Percentiles rank a stretch among this genome's conserved stretches.
Evolutionary conservation across 2,113 vertebrate genomes (phyloP).

Genomic region (Poeciliopsis turrubarensis): DNA sequence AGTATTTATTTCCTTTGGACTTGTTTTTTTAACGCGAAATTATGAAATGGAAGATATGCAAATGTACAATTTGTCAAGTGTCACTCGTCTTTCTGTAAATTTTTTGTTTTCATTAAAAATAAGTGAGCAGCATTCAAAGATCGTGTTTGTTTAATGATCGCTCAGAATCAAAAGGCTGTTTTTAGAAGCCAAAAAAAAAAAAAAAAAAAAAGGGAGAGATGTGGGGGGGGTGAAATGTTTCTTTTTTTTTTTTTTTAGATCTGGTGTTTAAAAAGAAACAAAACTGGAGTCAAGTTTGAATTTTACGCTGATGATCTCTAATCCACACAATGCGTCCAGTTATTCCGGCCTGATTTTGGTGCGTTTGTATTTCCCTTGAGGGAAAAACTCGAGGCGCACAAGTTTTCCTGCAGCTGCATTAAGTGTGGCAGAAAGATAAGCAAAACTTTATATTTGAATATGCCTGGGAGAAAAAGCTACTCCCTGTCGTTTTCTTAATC

Average conservation of each 20-base stretch:
- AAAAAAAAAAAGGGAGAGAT: not conserved
- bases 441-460: not conserved
- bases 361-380: too few relatives aligned
- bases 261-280: too few relatives aligned
- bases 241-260: too few relatives aligned
- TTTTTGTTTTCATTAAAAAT: conserved; percentile 57
- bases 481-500: not conserved
- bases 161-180: too few relatives aligned
- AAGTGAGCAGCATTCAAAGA: conserved; percentile 7
- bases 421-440: not conserved
- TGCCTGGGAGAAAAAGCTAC: not conserved
- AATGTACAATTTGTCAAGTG: conserved; percentile 29
- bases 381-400: not conserved
- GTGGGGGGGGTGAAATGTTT: not conserved
- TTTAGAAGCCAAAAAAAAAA: too few relatives aligned
- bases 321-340: too few relatives aligned
- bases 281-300: too few relatives aligned
- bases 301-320: too few relatives aligned
- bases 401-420: not conserved
- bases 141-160: not conserved
- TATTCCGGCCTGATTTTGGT: too few relatives aligned
- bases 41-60: conserved; percentile 43
- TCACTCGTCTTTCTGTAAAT: conserved; percentile 33
- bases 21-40: conserved; percentile 20
- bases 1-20: conserved; percentile 44